Evolutionary conservation across 2,797 vertebrate species (phyloP), one percentile per base, ranked within the genome.

Genomic region (Acrossocheilus fasciatus): DNA sequence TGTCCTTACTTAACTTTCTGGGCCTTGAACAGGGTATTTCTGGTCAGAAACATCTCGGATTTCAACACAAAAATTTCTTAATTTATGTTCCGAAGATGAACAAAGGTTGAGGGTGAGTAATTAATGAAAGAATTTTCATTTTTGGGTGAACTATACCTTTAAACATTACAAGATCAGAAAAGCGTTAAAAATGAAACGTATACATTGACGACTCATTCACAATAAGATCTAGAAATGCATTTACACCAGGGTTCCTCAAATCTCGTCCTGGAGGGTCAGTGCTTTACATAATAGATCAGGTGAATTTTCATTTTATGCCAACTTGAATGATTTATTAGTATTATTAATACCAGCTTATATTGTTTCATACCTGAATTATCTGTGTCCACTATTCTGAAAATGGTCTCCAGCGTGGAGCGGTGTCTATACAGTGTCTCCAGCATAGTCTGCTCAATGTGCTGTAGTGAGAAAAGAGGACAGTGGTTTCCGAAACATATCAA

Each of bases 331-430:
- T 17, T 47, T 47, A 73, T 17, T 23, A 73, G 15, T 20, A 54
- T 6, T 74, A 50, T 57, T 54, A 36, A 12, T 15, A n/a, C 52
- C 20, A 43, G 41, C 54, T 34, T 3, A 43, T 26, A 30, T 1
- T 15, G 50, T 47, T 10, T 74, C 91, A 94, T 94, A 99, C 98
- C 98, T 92, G 98, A 99, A 90, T 97, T 97, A 90, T 99, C 97
- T 14, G 93, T 96, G 93, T 99, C 98, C 87, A 99, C 96, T 76
- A 99, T 98, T 89, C 96, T 96, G 94, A 99, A 99, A 92, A 99
- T 97, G 74, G 97, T 98, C 92, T 99, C 98, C 91, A 99, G 81
- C 79, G 97, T 98, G 88, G 97, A 97, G 89, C 96, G 95, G 91
- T 98, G 98, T 30, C 96, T 96, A 89, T 99, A 99, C 87, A 99